Conservation (phyloP, 1,140 invertebrate species). For the Drosophila obscura region DNA sequence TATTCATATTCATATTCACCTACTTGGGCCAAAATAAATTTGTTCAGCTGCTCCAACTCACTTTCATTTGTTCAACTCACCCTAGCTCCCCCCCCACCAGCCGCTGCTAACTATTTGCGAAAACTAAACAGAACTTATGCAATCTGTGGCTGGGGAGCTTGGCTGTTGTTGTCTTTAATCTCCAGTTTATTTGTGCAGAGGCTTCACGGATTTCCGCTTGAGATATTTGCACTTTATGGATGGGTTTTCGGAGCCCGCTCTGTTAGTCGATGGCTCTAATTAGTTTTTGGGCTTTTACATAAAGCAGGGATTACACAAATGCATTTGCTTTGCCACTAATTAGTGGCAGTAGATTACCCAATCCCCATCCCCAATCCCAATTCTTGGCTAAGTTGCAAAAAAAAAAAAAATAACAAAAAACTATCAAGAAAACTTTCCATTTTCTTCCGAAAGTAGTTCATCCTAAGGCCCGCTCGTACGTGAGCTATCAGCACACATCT, state of each 20-base stretch:
- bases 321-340: conserved; percentile 47
- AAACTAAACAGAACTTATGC: conserved; percentile 69
- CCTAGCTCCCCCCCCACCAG: neutral
- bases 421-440: conserved; percentile 37
- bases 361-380: conserved; percentile 2
- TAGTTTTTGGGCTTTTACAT: conserved; percentile 44
- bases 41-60: conserved; percentile 56
- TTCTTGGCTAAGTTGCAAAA: neutral
- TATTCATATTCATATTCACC: conserved; percentile 22
- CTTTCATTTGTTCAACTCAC: conserved; percentile 61
- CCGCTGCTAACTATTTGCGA: conserved; percentile 21
- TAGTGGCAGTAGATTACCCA: conserved; percentile 27
- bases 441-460: conserved; percentile 39
- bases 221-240: conserved; percentile 69
- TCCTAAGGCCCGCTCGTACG: conserved; percentile 7
- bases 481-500: conserved; percentile 42
- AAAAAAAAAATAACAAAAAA: too few relatives aligned
- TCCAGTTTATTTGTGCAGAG: conserved; percentile 46
- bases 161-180: conserved; percentile 31
- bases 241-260: conserved; percentile 32
- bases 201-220: conserved; percentile 75
- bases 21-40: conserved; percentile 40
- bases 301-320: conserved; percentile 32
- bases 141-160: conserved; percentile 19
- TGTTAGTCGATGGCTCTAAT: conserved; percentile 56